Conservation (phyloP, 2,797 vertebrate genomes). For the Anas capensis region DNA sequence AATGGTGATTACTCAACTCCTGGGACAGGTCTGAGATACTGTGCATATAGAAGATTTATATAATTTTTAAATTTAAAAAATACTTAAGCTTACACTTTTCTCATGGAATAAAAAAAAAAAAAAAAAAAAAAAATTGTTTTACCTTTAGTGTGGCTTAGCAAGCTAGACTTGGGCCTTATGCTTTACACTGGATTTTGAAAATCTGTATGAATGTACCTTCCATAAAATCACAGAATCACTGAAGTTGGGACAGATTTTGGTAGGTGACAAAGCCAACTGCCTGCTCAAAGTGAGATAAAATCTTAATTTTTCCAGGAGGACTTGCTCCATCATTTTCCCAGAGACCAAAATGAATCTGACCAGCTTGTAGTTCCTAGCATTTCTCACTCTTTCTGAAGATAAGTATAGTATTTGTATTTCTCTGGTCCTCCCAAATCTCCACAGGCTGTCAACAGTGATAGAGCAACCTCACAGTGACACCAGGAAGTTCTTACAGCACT, state of each 20-base stretch:
- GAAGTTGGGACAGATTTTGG: not conserved
- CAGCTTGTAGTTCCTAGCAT: not conserved
- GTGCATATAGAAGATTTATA: not conserved
- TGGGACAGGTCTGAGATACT: not conserved
- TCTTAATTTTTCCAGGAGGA: not conserved
- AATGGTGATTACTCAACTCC: not conserved
- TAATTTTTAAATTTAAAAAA: not conserved
- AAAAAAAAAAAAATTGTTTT: not conserved
- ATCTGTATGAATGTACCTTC: not conserved
- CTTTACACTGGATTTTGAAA: not conserved
- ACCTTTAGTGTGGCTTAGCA: not conserved
- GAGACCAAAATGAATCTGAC: not conserved
- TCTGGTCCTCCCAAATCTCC: not conserved
- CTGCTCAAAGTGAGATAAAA: not conserved
- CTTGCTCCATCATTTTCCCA: not conserved
- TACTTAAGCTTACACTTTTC: not conserved
- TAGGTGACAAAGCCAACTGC: not conserved
- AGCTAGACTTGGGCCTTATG: not conserved
- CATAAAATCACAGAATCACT: not conserved
- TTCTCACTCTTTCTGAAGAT: not conserved
- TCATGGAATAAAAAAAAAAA: not conserved
- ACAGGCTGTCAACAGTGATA: not conserved
- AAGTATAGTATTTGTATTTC: not conserved
- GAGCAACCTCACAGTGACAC: not conserved
- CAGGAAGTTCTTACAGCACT: not conserved